Evolutionary conservation across 2,888 invertebrate species (phyloP).

Genomic region (Vesta saturnalis): DNA sequence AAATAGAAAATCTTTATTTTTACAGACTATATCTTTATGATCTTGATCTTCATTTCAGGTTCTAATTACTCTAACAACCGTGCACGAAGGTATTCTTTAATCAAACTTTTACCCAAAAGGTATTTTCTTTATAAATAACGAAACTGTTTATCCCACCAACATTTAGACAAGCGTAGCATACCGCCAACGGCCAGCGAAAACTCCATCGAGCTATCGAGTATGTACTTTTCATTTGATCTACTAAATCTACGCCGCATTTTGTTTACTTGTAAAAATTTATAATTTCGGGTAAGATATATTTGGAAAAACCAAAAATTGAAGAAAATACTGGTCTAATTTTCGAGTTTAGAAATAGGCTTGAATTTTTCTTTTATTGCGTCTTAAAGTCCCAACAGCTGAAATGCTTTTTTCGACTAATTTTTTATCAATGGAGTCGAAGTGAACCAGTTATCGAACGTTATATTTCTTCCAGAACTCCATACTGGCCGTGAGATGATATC

Average conservation of each 20-base stretch:
- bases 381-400: too few relatives aligned
- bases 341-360: background rate
- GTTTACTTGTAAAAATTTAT: background rate
- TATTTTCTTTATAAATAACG: background rate
- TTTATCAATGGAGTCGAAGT: too few relatives aligned
- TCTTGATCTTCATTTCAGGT: background rate
- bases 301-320: background rate
- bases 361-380: too few relatives aligned
- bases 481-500: too few relatives aligned
- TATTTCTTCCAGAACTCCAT: too few relatives aligned
- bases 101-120: background rate
- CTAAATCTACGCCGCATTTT: background rate
- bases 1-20: too few relatives aligned
- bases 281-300: background rate
- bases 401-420: too few relatives aligned
- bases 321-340: background rate
- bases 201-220: too few relatives aligned
- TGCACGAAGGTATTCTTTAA: background rate
- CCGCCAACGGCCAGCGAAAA: background rate
- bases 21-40: too few relatives aligned
- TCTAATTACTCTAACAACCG: background rate
- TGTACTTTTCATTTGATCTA: too few relatives aligned
- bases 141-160: background rate
- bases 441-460: too few relatives aligned
- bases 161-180: background rate